Conservation (phyloP, 2,797 vertebrate species). For the Muscicapa striata region DNA sequence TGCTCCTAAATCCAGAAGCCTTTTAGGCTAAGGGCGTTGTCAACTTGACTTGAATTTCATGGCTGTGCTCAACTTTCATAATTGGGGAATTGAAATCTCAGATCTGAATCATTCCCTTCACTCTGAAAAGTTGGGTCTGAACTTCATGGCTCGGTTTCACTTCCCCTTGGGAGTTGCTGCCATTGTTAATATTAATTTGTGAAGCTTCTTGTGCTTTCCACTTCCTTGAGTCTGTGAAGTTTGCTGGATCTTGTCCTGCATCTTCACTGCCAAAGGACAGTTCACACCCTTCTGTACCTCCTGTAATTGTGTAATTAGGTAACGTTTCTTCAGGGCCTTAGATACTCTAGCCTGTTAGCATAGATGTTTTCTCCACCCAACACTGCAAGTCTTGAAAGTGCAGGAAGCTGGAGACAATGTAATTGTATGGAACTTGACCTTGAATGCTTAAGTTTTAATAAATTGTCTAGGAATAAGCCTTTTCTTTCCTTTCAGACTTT, state of each 20-base stretch:
- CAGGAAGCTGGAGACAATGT: slow-evolving; percentile 45
- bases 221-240: slow-evolving; percentile 62
- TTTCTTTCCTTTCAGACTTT: slow-evolving; percentile 53
- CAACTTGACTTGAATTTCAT: background rate
- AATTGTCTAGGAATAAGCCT: slow-evolving; percentile 44
- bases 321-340: slow-evolving; percentile 55
- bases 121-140: slow-evolving; percentile 23
- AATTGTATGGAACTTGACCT: slow-evolving; percentile 53
- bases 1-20: background rate
- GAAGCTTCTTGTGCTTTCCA: slow-evolving; percentile 50
- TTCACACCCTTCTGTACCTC: slow-evolving; percentile 58
- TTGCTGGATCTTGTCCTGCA: slow-evolving; percentile 61
- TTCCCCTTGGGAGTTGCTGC: slow-evolving; percentile 50
- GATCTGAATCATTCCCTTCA: slow-evolving; percentile 29
- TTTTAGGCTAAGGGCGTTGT: background rate
- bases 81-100: slow-evolving; percentile 25
- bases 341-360: slow-evolving; percentile 46
- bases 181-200: slow-evolving; percentile 48
- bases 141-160: slow-evolving; percentile 23
- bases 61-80: background rate
- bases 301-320: slow-evolving; percentile 61
- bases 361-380: slow-evolving; percentile 46
- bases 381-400: slow-evolving; percentile 17
- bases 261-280: slow-evolving; percentile 60
- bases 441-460: slow-evolving; percentile 50